Evolutionary conservation across 2,797 vertebrate species (phyloP).

Genomic region (Rhinatrema bivittatum): DNA sequence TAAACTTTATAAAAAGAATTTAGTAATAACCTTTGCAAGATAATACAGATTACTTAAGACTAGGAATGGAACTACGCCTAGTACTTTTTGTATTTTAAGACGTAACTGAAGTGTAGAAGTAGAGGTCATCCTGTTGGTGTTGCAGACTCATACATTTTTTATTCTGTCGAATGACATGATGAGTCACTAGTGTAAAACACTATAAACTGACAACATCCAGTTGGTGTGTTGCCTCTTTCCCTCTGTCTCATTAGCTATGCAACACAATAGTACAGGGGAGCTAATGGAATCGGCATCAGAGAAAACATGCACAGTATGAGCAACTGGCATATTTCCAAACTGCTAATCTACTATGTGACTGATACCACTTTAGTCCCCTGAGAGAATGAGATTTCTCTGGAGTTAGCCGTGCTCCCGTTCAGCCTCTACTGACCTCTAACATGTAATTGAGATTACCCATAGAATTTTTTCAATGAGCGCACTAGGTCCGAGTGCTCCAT

Average conservation of each 20-base stretch:
- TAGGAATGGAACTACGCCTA: constrained; percentile 1
- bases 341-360: constrained; percentile 36
- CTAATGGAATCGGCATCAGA: constrained; percentile 49
- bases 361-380: constrained; percentile 31
- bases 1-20: no score
- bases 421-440: constrained; percentile 33
- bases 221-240: constrained; percentile 38
- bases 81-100: constrained; percentile 12
- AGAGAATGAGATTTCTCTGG: constrained; percentile 35
- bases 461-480: constrained; percentile 27
- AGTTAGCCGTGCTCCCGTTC: constrained; percentile 35
- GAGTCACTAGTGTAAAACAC: constrained; percentile 14
- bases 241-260: constrained; percentile 44
- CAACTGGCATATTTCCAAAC: constrained; percentile 41
- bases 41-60: no score
- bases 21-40: no score
- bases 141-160: constrained; percentile 10
- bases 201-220: constrained; percentile 14
- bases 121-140: constrained; percentile 34
- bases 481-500: not conserved
- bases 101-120: constrained; percentile 27
- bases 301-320: constrained; percentile 30
- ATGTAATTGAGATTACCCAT: constrained; percentile 40
- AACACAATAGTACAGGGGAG: constrained; percentile 40
- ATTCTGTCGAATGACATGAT: constrained; percentile 13